A percentile compares a stretch with the other conserved stretches of the same genome.
Conservation (phyloP, 2,113 vertebrate genomes). For the Zapus hudsonius region DNA sequence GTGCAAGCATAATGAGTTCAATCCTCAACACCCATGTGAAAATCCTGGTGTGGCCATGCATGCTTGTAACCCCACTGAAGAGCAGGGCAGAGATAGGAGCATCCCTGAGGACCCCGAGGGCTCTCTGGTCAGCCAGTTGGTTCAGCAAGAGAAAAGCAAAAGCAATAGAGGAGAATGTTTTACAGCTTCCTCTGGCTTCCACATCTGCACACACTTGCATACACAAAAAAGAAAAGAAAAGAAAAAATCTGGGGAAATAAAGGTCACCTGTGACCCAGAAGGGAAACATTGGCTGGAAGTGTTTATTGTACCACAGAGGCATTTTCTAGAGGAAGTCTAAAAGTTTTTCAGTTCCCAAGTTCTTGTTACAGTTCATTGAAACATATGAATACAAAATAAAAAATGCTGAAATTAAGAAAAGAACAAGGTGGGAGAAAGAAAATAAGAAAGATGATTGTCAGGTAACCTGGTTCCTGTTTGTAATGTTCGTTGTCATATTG, state of each 20-base stretch:
- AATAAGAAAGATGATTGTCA: not conserved
- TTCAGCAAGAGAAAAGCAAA: no score
- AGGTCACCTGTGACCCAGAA: not conserved
- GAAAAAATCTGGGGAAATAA: not conserved
- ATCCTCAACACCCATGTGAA: no score
- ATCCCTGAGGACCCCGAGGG: no score
- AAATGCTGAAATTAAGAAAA: not conserved
- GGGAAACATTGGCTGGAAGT: not conserved
- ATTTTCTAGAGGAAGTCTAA: not conserved
- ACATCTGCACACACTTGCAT: no score
- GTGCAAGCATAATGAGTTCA: no score
- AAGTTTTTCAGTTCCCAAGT: not conserved
- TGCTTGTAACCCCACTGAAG: no score
- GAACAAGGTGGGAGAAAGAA: not conserved
- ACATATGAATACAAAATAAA: not conserved
- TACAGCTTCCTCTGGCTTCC: no score
- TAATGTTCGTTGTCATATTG: not conserved
- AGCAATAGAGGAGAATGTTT: no score
- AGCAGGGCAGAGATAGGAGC: no score
- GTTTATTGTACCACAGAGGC: not conserved
- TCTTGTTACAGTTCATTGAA: not conserved
- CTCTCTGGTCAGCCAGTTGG: no score
- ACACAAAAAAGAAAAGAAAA: no score
- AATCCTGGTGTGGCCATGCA: no score
- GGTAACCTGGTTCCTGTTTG: not conserved